These are phyloP conservation scores for Abscondita cerata DNA, from an alignment of 2,888 invertebrate species.

Conservation along the genomic window DNA sequence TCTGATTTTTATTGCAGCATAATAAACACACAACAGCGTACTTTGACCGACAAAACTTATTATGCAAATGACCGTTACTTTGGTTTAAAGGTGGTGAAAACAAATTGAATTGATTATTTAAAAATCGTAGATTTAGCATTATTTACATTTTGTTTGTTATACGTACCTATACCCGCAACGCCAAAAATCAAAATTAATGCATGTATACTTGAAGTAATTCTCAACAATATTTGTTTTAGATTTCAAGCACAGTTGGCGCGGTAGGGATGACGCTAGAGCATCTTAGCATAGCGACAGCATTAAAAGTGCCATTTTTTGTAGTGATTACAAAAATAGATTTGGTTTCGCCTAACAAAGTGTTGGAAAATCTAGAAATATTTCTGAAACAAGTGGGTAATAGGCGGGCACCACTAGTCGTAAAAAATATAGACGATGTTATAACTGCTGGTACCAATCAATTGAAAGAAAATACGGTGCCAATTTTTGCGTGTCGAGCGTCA, in stretches of 20 bases:
- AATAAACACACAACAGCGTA: too few relatives aligned
- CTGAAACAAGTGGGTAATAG: conserved; percentile 72
- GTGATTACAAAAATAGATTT: conserved; percentile 94
- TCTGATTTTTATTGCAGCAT: too few relatives aligned
- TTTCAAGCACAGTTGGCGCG: conserved; percentile 82
- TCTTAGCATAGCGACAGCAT: conserved; percentile 79
- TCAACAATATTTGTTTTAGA: conserved; percentile 63
- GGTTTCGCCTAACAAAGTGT: conserved; percentile 65
- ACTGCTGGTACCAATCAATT: conserved; percentile 75
- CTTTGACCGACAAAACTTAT: too few relatives aligned
- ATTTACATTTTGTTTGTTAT: too few relatives aligned
- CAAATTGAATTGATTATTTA: too few relatives aligned
- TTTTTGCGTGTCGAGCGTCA: conserved; percentile 91
- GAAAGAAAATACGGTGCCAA: conserved; percentile 72
- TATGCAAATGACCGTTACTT: too few relatives aligned
- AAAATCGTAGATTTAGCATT: too few relatives aligned
- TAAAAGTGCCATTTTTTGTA: conserved; percentile 90
- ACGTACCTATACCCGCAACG: too few relatives aligned
- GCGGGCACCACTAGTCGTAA: conserved; percentile 69
- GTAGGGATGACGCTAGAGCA: conserved; percentile 90
- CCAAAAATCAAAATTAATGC: too few relatives aligned
- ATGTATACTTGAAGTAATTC: too few relatives aligned
- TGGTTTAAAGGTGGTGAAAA: too few relatives aligned
- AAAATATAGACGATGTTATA: conserved; percentile 74
- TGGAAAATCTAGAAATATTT: conserved; percentile 66